Base-by-base conservation (phyloP, 2,797 vertebrate species). In the Glyptemys insculpta region DNA sequence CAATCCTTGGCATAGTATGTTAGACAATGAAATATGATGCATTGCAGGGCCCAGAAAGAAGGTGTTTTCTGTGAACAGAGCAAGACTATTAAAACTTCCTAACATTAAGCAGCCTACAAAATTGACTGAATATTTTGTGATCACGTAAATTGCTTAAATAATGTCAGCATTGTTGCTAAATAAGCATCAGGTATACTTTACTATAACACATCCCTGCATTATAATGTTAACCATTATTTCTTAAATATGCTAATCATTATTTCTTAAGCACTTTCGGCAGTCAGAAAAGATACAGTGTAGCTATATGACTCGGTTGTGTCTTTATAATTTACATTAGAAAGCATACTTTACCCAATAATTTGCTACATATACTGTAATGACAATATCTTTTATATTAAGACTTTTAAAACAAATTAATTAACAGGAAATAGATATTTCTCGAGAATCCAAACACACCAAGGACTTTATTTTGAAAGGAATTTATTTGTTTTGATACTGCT, bases 261-360 rank as follows among this genome's bases (percentile, higher is more conserved):
- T 52, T 31, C 16, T 80, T 52, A 54, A 79, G 57, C 87, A 41
- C 54, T 86, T 62, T 62, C 21, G 59, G 78, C 21, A 59, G 10
- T n/a, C 84, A 72, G 37, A 23, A 72, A 72, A 31, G 0, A 1
- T 0, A 87, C 37, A 91, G 53, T 15, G 25, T 62, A 0, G 0
- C 84, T 84, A 89, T 88, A 83, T 44, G 52, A 83, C 37, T 65
- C 34, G 37, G 57, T 19, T 81, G n/a, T 50, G 19, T 29, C 27
- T 68, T 53, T n/a, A 57, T 85, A 41, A 29, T 78, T 78, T 31
- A 44, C 4, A 29, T 14, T 29, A 23, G 59, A 65, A 37, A 31
- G 14, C 14, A 62, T 34, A 27, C 16, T 52, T 81, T 44, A 65
- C 50, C 47, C 50, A 49, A 18, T 37, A 82, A 21, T 34, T 72